Conservation (phyloP, 2,113 vertebrate genomes). For the Prunella fulvescens region DNA sequence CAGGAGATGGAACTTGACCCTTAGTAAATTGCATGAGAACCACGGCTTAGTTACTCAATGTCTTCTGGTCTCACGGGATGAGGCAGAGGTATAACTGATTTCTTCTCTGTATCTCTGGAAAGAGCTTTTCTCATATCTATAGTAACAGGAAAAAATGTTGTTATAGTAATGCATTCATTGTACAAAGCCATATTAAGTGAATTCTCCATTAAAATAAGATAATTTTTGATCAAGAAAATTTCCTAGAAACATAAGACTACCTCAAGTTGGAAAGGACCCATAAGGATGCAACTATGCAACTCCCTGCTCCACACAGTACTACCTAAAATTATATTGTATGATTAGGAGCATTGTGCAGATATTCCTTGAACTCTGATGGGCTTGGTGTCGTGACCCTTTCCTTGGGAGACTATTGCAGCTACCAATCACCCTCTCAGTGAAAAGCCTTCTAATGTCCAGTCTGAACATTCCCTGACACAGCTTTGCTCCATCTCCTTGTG, state of each 20-base stretch:
- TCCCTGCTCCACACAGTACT: neutral
- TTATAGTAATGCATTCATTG: neutral
- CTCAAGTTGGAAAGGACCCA: neutral
- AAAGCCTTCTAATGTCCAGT: neutral
- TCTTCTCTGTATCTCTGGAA: slow-evolving; percentile 93
- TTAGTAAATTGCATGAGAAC: slow-evolving; percentile 65
- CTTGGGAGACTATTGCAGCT: neutral
- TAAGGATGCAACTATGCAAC: neutral
- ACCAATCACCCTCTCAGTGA: neutral
- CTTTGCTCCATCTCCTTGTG: neutral
- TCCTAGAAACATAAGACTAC: neutral
- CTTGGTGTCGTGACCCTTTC: neutral
- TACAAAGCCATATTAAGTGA: neutral
- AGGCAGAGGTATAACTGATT: slow-evolving; percentile 92
- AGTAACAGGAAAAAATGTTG: neutral
- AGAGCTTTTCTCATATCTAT: slow-evolving; percentile 96
- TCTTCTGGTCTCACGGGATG: slow-evolving; percentile 96
- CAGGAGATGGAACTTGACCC: neutral
- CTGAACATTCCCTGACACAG: neutral
- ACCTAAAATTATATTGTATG: neutral
- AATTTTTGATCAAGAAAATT: neutral
- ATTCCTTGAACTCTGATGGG: neutral
- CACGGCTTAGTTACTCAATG: slow-evolving; percentile 86
- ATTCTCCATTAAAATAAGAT: neutral
- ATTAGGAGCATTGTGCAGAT: neutral